Evolutionary conservation across 2,797 vertebrate species (phyloP), one percentile per base, ranked within the genome.

Genomic region (Scomberomorus guttatus): DNA sequence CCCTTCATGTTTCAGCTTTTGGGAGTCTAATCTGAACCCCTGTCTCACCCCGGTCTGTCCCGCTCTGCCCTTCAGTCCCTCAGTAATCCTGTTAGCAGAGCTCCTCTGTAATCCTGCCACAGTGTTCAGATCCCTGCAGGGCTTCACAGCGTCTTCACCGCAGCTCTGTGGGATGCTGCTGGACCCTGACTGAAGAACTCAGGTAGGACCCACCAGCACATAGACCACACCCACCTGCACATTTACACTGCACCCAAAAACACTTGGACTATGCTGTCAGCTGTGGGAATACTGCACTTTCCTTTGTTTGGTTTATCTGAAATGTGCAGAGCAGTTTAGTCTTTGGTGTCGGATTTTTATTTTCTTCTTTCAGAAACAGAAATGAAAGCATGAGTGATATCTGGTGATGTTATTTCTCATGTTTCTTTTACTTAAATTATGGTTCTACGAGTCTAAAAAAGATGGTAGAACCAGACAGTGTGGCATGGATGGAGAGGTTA

Each of bases 21-120:
- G 29, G 25, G 55, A 17, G 11, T 71, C 8, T 80, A 75, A 81
- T 79, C 80, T 17, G 52, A 51, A 18, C 12, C 44, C 65, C 37
- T 1, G 22, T 44, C 61, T 22, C 44, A 1, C 13, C 61, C 52
- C 4, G 1, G 32, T 34, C 32, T 37, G 17, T 52, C 39, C 34
- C 7, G 8, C 9, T 63, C 71, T 82, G 66, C 0, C 82, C 77
- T 90, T 79, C 67, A 55, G 12, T n/a, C 22, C 52, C 77, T 61
- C 44, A 15, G 9, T 93, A 93, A 93, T 93, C 92, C 89, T 65
- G 82, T 93, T 89, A 91, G 83, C 54, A 29, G 50, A 37, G 74
- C 24, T 85, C 61, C 62, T 52, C 20, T 27, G 0, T 92, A 92
- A 91, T 93, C 90, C 85, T 63, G 25, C 27, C 65, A 8, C 77